Base-by-base conservation (phyloP, 2,888 invertebrate species). In the Diarsia mendica region DNA sequence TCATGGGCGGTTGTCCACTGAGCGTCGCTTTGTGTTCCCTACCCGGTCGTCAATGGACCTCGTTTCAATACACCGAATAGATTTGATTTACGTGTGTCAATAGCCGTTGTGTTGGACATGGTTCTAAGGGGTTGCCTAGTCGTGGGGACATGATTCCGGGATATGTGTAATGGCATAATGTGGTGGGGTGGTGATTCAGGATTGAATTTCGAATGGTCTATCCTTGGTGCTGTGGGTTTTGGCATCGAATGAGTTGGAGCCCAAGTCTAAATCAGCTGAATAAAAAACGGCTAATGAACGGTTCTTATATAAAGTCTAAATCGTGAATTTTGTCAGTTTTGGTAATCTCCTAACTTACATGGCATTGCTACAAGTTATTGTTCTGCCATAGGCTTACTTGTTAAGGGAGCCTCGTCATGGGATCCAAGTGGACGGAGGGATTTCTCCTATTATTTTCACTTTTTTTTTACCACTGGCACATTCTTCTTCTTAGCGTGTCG, bases 61-160 rank as follows among this genome's bases (percentile, higher is more conserved):
- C 83, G 79, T 76, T 83, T 79, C 85, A 87, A 90, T 88, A 85
- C 88, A 85, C 58, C 82, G 87, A 89, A 90, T 90, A 80, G 89
- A 89, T 90, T 90, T 91, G 92, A 92, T 92, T 91, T 91, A 89
- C 87, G 82, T 82, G 73, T 82, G 87, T 86, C 89, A 89, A 89
- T 87, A 88, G 33, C 67, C 60, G 73, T 64, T 82, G 70, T 78
- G 75, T 81, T 70, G 68, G 76, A 87, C 86, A 85, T 60, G 76
- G 70, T 75, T 81, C 83, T 80, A 53, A 68, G 75, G 82, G 85
- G 83, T 46, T 71, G 65, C 60, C 13, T 73, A 77, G 72, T 75
- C 33, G 23, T 65, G 49, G 68, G 55, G 39, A 85, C 70, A 77
- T 71, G 77, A 68, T 65, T 67, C 33, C 15, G 53, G 67, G 23